Conservation (phyloP, 2,113 vertebrate species). For the Apteryx owenii region DNA sequence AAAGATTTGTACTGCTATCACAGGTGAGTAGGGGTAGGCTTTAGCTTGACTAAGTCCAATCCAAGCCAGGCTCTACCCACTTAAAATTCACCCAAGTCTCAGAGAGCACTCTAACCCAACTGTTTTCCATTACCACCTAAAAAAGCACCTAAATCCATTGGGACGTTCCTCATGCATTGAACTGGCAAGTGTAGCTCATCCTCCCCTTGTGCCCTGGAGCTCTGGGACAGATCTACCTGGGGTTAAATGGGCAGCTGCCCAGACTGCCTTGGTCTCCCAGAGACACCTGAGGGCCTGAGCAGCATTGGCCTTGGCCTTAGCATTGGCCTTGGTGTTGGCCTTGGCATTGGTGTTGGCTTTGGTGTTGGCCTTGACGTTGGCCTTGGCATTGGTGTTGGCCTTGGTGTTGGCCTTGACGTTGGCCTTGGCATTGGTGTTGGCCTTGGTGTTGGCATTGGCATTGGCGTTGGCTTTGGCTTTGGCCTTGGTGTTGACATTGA, state of each 20-base stretch:
- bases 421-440: neutral
- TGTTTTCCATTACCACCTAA: neutral
- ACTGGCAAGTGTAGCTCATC: neutral
- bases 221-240: rapidly evolving
- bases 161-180: rapidly evolving
- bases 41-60: neutral
- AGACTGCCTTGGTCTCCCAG: neutral
- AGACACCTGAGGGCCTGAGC: neutral
- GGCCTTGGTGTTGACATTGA: too few species aligned
- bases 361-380: neutral
- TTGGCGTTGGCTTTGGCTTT: too few species aligned
- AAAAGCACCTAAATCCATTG: neutral
- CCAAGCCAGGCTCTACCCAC: neutral
- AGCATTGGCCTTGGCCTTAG: neutral
- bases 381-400: neutral
- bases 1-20: neutral
- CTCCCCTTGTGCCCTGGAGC: neutral
- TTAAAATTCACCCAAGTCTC: neutral
- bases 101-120: neutral
- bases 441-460: too few species aligned
- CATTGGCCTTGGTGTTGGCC: neutral
- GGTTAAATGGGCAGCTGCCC: neutral
- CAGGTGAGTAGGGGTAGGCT: neutral
- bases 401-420: neutral
- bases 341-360: too few species aligned